Conservation (phyloP, 2,888 invertebrate genomes). For the Caenorhabditis auriculariae region DNA sequence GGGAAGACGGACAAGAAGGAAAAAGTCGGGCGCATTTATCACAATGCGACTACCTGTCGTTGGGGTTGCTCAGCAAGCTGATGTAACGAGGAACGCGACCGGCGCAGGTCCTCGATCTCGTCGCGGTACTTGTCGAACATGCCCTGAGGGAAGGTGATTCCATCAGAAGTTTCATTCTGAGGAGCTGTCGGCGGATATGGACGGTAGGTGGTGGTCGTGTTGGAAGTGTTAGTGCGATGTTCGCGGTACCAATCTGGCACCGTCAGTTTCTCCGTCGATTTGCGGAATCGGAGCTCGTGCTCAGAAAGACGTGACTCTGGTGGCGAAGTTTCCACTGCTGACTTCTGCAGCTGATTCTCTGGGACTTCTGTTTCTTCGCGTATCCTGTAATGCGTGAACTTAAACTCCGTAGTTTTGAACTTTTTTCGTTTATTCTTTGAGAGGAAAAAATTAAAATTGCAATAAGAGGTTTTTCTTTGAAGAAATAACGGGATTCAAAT, state of each 20-base stretch:
- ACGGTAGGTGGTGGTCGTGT: slow-evolving; percentile 14
- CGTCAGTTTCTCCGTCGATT: slow-evolving; percentile 59
- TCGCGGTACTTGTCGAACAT: slow-evolving; percentile 63
- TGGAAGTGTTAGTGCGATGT: slow-evolving; percentile 19
- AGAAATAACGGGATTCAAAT: too few relatives aligned
- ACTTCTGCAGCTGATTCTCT: slow-evolving; percentile 63
- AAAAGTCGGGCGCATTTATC: slow-evolving; percentile 6
- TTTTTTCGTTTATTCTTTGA: not conserved
- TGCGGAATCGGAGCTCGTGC: slow-evolving; percentile 62
- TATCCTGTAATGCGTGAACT: slow-evolving; percentile 36
- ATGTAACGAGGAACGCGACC: slow-evolving; percentile 57
- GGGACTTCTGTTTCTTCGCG: slow-evolving; percentile 61
- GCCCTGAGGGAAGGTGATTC: slow-evolving; percentile 53
- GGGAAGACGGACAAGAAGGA: slow-evolving; percentile 1
- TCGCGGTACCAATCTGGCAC: slow-evolving; percentile 63
- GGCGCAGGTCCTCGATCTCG: slow-evolving; percentile 62
- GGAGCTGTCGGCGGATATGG: not conserved
- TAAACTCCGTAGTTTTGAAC: not conserved
- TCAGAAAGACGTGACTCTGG: slow-evolving; percentile 47
- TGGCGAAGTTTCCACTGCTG: slow-evolving; percentile 40
- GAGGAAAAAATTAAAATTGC: not conserved
- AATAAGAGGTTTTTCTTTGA: not conserved
- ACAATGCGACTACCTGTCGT: slow-evolving; percentile 52
- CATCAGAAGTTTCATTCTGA: slow-evolving; percentile 7
- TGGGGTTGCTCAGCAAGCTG: slow-evolving; percentile 13